Base-by-base conservation (phyloP, 2,888 invertebrate genomes). In the Ormyrus rosae region DNA sequence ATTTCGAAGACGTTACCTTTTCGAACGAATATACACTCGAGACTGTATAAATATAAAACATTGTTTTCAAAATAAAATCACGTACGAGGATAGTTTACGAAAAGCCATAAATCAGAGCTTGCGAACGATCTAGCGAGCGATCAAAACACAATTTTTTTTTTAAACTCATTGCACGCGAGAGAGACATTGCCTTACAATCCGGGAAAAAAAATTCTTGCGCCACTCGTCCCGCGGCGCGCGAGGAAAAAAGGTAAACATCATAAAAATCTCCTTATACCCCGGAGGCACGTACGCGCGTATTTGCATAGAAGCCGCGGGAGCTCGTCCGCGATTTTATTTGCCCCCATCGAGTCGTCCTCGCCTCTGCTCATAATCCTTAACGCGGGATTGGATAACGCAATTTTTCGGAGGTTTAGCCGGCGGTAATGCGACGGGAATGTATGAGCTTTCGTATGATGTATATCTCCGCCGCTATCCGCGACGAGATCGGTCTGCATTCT, bases 361-460 rank as follows among this genome's bases (percentile, higher is more conserved):
- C 34, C 67, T 46, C 58, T 10, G 51, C 53, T 1, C 45, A 53
- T 75, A 77, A 77, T 68, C 73, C 69, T 81, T 69, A 73, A 73
- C 73, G 69, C 61, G 48, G 48, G 69, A 53, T 63, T 71, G 67
- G 68, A 77, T 76, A 75, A 72, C 61, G 61, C 67, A 61, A 80
- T 80, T 80, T 80, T 80, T 80, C 67, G 75, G 67, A 72, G 76
- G 56, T 76, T 80, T 76, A 76, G 61, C 67, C 56, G 80, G 13
- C 34, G 34, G 51, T 79, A 80, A 76, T 79, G 64, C 72, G 82
- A 76, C 81, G 67, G 10, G 67, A 55, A 70, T 55, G 61, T 67
- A 78, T 78, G 84, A 82, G 84, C 84, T 85, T 85, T 83, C 83
- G 82, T 85, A 85, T 86, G 87, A 88, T 86, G 85, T 85, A 87